Evolutionary conservation across 2,113 vertebrate genomes (phyloP), one percentile per base, ranked within the genome.

Genomic region (Hippoglossus stenolepis): DNA sequence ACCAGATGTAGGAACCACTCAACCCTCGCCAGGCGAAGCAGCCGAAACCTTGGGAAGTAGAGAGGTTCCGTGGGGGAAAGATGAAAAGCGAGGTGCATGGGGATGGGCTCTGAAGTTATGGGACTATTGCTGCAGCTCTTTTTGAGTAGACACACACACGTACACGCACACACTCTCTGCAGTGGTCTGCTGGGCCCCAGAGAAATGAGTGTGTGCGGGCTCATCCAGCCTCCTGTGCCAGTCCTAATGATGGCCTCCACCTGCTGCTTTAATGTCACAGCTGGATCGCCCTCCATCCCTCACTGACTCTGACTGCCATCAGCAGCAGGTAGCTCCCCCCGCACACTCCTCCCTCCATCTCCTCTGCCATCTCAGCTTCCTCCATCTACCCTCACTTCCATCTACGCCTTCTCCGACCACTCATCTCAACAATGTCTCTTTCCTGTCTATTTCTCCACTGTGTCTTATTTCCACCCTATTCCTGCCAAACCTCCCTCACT

Each of bases 261-360:
- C 97, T 97, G 97, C 97, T 97, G 97, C 97, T 98, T 98, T 97
- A 98, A 96, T 97, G 97, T 96, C 97, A 95, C 97, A 97, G 97
- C 97, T 98, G 97, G 97, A 97, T 96, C 94, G 90, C 43, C 96
- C 95, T 96, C 95, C 96, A 97, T 95, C 96, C 96, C 95, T 96
- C 94, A 96, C 95, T 97, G 96, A 95, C 89, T 93, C 84, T 79
- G 87, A 87, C 90, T 94, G 95, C 94, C 90, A 91, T 91, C 90
- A 92, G 85, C 93, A 91, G 90, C 89, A 92, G 88, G 91, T 91
- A 92, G 87, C 88, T 85, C 77, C 87, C 79, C 85, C 78, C 68
- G 78, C 86, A 70, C 85, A 63, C 81, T 65, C 80, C 85, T 71
- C 70, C 80, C 51, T 75, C 82, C 72, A 62, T 82, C 82, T 84